Base-by-base conservation (phyloP, 2,113 vertebrate species). In the Daphoenositta chrysoptera region DNA sequence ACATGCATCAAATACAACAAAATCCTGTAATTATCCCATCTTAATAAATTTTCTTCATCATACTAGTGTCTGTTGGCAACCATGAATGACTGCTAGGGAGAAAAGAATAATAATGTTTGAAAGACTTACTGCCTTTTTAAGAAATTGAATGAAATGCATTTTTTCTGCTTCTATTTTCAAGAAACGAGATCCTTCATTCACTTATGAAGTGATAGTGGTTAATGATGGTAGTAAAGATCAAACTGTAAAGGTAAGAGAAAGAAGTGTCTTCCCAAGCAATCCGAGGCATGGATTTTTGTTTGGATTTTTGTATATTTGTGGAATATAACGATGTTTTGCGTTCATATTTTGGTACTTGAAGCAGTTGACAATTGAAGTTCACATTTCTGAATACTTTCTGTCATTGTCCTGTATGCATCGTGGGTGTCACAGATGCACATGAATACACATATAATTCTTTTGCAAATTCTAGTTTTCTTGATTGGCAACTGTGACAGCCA, bases 201-300 rank as follows among this genome's bases (percentile, higher is more conserved):
- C 98, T 54, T 99, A 99, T 10, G 99, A 99, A 95, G 98, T 99
- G 71, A 98, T 99, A 81, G 98, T 99, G 44, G 98, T 99, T 71
- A 98, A 99, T 58, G 99, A 99, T 89, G 99, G 99, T 91, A 99
- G 99, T 97, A 98, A 97, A 97, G 99, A 99, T 97, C 98, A 98
- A 98, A 99, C 99, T 44, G 98, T 98, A 81, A 97, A 99, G 99
- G 99, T 99, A 97, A 95, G 93, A 69, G 61, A 70, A 87, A 58
- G 4, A 53, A 37, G 13, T n/a, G 5, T 81, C 13, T 63, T 78
- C 31, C 30, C 17, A 78, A 19, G 9, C 48, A 73, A 39, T 65
- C 9, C n/a, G 16, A 77, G 23, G 37, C 60, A 21, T 42, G 45
- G 11, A 45, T 20, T 73, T 85, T 80, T 61, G 15, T 60, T 61